A percentile compares a stretch with the other conserved stretches of the same genome.
phyloP scores from a whole-genome alignment of 2,888 invertebrate genomes.

The Chymomyza procnemis region DNA sequence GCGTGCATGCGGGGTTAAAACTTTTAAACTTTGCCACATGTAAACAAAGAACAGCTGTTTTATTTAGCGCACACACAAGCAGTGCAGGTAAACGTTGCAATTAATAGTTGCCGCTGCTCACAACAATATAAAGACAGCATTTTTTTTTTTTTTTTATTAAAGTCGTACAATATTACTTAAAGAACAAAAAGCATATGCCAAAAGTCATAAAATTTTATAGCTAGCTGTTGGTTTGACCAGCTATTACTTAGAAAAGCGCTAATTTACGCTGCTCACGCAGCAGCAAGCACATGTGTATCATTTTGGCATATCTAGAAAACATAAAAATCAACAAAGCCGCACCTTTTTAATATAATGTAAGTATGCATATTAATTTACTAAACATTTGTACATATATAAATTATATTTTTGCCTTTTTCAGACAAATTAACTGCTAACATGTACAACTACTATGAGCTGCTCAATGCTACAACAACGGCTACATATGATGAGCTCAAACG shows the following conservation, averaged over 20 bases:
- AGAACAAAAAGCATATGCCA: slow-evolving; percentile 8
- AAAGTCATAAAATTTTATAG: background rate
- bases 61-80: background rate
- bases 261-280: background rate
- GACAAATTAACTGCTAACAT: slow-evolving; percentile 46
- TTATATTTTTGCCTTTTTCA: slow-evolving; percentile 4
- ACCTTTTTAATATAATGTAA: slow-evolving; percentile 43
- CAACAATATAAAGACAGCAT: background rate
- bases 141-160: no score
- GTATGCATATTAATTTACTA: slow-evolving; percentile 37
- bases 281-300: background rate
- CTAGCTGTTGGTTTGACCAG: background rate
- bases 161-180: no score
- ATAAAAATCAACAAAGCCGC: background rate
- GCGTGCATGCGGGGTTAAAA: no score
- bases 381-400: slow-evolving; percentile 5
- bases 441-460: slow-evolving; percentile 73
- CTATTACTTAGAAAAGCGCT: background rate
- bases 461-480: slow-evolving; percentile 63
- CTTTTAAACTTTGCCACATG: background rate
- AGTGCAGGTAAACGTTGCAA: slow-evolving; percentile 40
- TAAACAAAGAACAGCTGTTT: slow-evolving; percentile 53
- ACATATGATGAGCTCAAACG: slow-evolving; percentile 73
- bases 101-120: background rate
- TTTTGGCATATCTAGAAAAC: background rate